Conservation (phyloP, 2,113 vertebrate genomes). For the Eulacestoma nigropectus region DNA sequence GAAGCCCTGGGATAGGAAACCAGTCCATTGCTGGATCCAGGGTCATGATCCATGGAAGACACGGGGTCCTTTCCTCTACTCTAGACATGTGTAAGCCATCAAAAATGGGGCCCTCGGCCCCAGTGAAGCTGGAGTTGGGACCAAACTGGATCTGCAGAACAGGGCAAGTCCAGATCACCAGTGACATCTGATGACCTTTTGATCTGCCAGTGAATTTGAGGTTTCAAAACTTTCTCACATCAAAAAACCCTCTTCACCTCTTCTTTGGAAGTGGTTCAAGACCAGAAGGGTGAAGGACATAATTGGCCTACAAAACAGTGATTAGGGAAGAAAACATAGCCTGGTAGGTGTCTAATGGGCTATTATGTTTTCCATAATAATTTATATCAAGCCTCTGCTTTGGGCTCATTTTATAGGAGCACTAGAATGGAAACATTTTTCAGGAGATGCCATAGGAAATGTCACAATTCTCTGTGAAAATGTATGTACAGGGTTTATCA, state of each 20-base stretch:
- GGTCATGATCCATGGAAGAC: background rate
- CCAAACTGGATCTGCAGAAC: background rate
- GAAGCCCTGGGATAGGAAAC: background rate
- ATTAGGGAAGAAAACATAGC: background rate
- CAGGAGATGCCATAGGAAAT: background rate
- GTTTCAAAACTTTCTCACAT: background rate
- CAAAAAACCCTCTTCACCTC: background rate
- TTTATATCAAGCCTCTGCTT: constrained; percentile 10
- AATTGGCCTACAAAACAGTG: background rate
- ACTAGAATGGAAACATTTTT: background rate
- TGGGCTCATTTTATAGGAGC: background rate
- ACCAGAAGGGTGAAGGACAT: background rate
- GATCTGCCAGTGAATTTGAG: background rate
- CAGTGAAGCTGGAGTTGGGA: background rate
- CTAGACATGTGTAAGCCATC: background rate
- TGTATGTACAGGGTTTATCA: constrained; percentile 2
- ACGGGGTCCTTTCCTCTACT: fast-evolving
- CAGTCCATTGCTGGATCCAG: background rate
- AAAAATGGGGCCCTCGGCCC: background rate
- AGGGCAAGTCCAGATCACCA: background rate
- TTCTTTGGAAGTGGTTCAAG: background rate
- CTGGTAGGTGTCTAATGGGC: background rate
- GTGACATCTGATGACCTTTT: background rate
- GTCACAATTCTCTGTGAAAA: constrained; percentile 23
- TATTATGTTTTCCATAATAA: background rate